Evolutionary conservation across 2,797 vertebrate genomes (phyloP).

Genomic region (Lepus townsendii): DNA sequence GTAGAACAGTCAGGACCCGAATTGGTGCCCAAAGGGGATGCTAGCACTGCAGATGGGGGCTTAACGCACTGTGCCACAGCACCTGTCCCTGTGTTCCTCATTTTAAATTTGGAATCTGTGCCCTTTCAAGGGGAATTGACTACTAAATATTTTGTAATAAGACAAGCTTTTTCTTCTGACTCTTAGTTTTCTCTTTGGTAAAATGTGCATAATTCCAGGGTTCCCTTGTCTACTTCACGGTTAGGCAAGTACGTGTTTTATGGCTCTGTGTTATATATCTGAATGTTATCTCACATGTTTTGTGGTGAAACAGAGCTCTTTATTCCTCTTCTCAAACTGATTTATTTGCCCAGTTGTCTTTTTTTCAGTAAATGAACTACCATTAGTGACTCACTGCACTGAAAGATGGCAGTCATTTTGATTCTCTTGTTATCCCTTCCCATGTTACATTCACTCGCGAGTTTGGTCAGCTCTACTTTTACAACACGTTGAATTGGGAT

Average conservation of each 20-base stretch:
- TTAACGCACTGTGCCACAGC: too few relatives aligned
- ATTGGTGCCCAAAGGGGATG: too few relatives aligned
- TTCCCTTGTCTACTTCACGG: neutral
- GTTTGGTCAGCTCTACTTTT: neutral
- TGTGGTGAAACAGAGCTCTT: neutral
- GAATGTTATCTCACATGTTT: neutral
- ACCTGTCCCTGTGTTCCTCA: neutral
- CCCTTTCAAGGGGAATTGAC: neutral
- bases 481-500: neutral
- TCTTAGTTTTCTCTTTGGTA: conserved; percentile 12
- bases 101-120: neutral
- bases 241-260: neutral
- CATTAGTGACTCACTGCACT: neutral
- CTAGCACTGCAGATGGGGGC: too few relatives aligned
- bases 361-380: neutral
- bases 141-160: neutral
- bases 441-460: neutral
- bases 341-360: neutral
- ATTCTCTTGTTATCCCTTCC: neutral
- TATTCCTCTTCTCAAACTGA: neutral
- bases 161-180: neutral
- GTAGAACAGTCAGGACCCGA: too few relatives aligned
- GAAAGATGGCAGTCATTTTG: neutral
- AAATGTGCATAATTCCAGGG: neutral
- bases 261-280: neutral